These are phyloP conservation scores for Ascidia mentula DNA, from an alignment of 23 tunicate genomes.

Conservation along the genomic window DNA sequence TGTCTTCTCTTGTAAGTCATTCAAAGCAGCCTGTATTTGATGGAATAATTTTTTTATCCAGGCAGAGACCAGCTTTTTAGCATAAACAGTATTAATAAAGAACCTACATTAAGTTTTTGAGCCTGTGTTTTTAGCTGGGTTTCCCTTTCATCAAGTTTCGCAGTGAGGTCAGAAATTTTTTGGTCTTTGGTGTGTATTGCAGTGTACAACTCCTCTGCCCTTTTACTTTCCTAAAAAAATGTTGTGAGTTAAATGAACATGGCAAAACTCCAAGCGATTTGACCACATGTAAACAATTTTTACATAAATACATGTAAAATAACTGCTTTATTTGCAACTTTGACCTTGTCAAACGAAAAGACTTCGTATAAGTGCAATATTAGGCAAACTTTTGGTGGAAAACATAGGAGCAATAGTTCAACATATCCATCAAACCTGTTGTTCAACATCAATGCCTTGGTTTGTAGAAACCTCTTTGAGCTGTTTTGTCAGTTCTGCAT, in stretches of 20 bases:
- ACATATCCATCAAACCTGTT: too few relatives aligned
- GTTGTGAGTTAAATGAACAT: background rate
- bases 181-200: constrained; percentile 48
- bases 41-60: too few relatives aligned
- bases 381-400: too few relatives aligned
- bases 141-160: constrained; percentile 50
- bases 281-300: too few relatives aligned
- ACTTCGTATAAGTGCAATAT: too few relatives aligned
- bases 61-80: too few relatives aligned
- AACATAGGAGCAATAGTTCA: too few relatives aligned
- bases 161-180: constrained; percentile 38
- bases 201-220: constrained; percentile 42
- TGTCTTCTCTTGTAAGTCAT: background rate
- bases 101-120: constrained; percentile 16
- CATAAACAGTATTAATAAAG: too few relatives aligned
- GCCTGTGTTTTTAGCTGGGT: constrained; percentile 13
- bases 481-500: constrained; percentile 31
- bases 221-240: constrained; percentile 20
- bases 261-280: too few relatives aligned
- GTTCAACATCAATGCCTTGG: constrained; percentile 18
- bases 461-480: constrained; percentile 26
- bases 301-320: too few relatives aligned
- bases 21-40: background rate
- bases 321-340: too few relatives aligned
- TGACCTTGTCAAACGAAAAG: too few relatives aligned